Conservation (phyloP, 2,113 vertebrate species). For the Datnioides undecimradiatus region DNA sequence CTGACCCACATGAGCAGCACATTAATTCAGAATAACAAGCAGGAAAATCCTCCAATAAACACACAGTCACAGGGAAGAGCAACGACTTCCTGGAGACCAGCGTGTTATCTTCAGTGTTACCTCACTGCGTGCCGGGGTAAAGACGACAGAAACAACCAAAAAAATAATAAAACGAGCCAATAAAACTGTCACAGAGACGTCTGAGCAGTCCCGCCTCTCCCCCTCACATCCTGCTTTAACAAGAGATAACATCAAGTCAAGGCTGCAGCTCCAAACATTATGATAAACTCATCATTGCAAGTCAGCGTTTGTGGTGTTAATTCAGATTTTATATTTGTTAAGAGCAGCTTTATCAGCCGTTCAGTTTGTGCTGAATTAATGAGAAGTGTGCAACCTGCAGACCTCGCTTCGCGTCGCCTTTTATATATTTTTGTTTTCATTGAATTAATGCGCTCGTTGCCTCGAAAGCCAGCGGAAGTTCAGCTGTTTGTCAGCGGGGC, state of each 20-base stretch:
- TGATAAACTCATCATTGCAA: background rate
- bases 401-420: too few relatives aligned
- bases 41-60: constrained; percentile 29
- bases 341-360: background rate
- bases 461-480: constrained; percentile 54
- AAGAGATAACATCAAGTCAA: background rate
- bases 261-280: background rate
- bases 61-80: background rate
- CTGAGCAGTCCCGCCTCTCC: background rate
- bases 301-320: too few relatives aligned
- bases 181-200: constrained; percentile 2
- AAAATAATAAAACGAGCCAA: background rate
- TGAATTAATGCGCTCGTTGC: constrained; percentile 21
- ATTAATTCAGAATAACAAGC: constrained; percentile 22
- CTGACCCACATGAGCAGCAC: background rate
- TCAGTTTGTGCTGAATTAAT: background rate
- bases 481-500: constrained; percentile 58
- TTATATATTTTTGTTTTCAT: background rate
- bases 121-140: background rate
- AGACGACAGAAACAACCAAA: too few relatives aligned
- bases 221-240: constrained; percentile 14
- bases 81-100: constrained; percentile 14
- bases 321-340: background rate
- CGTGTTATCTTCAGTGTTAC: background rate
- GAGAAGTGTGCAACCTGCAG: background rate